Conservation (phyloP, 1,140 invertebrate genomes). For the Anastrepha ludens region DNA sequence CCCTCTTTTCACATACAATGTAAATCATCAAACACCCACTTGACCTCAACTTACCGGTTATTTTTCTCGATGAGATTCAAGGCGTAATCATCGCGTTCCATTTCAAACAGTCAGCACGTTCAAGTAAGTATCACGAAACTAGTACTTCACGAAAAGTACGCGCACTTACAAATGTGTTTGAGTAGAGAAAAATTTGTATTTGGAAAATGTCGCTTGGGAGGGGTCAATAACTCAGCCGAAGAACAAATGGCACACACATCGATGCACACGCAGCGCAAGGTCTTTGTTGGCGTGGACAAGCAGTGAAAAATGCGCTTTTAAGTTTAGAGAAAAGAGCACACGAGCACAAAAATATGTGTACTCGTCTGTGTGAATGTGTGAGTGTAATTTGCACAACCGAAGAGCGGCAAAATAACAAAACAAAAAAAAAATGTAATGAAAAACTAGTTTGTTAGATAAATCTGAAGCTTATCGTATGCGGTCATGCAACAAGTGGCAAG, state of each 20-base stretch:
- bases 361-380: neutral
- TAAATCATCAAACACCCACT: neutral
- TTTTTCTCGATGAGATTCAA: slow-evolving; percentile 35
- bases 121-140: slow-evolving; percentile 42
- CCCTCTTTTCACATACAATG: neutral
- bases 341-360: neutral
- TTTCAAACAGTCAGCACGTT: slow-evolving; percentile 31
- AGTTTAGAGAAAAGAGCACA: slow-evolving; percentile 27
- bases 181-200: neutral
- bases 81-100: slow-evolving; percentile 46
- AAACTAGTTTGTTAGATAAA: slow-evolving; percentile 43
- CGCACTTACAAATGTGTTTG: slow-evolving; percentile 6
- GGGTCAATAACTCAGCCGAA: slow-evolving; percentile 44
- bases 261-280: neutral
- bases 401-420: neutral
- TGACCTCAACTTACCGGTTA: slow-evolving; percentile 49
- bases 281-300: slow-evolving; percentile 17
- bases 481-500: slow-evolving; percentile 52
- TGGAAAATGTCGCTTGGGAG: slow-evolving; percentile 32
- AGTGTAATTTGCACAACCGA: neutral
- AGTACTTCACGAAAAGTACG: slow-evolving; percentile 21
- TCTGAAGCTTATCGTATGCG: neutral
- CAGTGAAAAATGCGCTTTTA: neutral
- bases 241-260: slow-evolving; percentile 1
- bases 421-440: neutral